These are phyloP conservation scores for Polypedilum pembai DNA, from an alignment of 1,140 invertebrate species.

Conservation along the genomic window DNA sequence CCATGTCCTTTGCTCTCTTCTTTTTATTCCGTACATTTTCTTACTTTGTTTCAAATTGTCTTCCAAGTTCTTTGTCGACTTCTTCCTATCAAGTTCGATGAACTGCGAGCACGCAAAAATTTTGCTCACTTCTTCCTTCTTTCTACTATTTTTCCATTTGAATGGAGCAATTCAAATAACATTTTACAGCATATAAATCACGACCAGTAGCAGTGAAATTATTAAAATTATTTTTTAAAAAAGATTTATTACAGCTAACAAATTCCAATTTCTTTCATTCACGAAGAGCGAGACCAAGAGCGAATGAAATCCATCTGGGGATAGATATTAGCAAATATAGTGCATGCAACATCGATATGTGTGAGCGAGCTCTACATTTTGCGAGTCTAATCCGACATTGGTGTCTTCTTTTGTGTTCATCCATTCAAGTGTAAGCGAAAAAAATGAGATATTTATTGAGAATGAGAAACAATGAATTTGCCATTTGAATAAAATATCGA, in stretches of 20 bases:
- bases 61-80: no score
- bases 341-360: neutral
- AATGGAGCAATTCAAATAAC: neutral
- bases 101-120: neutral
- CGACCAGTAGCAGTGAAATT: neutral
- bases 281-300: neutral
- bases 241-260: conserved; percentile 4
- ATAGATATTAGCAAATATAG: neutral
- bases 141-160: neutral
- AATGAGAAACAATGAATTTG: conserved; percentile 10
- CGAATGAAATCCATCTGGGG: neutral
- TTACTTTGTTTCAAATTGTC: neutral
- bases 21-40: neutral
- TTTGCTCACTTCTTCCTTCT: neutral
- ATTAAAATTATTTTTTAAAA: neutral
- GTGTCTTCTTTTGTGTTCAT: neutral
- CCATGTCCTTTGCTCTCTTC: neutral
- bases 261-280: neutral
- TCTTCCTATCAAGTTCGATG: neutral
- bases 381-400: no score
- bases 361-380: neutral
- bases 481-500: conserved; percentile 27
- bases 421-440: conserved; percentile 9
- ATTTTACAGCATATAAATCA: conserved; percentile 2
- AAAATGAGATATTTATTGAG: neutral